Conservation (phyloP, 1,140 invertebrate genomes). For the Microplitis demolitor region DNA sequence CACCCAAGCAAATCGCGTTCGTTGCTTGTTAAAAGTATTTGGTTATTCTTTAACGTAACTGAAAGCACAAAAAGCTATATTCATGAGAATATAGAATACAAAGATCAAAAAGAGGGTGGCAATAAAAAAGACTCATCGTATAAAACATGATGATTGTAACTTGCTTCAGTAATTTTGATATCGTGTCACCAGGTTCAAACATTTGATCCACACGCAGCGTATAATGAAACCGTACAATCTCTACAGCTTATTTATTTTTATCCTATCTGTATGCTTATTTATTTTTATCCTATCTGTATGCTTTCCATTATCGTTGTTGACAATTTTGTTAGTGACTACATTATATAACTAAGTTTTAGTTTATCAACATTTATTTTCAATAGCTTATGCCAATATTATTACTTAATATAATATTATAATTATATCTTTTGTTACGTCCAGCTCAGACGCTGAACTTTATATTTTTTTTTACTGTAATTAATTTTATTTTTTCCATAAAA, state of each 20-base stretch:
- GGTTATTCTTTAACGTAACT: conserved; percentile 47
- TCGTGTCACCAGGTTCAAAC: not conserved
- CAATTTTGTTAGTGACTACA: too few relatives aligned
- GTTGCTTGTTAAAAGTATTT: conserved; percentile 52
- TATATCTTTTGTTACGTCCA: too few relatives aligned
- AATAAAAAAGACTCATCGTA: not conserved
- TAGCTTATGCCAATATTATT: too few relatives aligned
- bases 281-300: not conserved
- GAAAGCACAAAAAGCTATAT: conserved; percentile 31
- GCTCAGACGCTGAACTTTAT: too few relatives aligned
- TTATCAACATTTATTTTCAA: too few relatives aligned
- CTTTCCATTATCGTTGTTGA: too few relatives aligned
- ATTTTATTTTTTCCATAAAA: too few relatives aligned
- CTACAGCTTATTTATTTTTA: not conserved
- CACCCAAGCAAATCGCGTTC: conserved; percentile 18
- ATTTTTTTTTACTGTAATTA: too few relatives aligned
- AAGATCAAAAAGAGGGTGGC: not conserved
- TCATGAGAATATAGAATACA: conserved; percentile 22
- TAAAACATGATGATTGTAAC: not conserved
- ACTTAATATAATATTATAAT: too few relatives aligned
- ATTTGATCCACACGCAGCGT: not conserved
- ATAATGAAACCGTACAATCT: not conserved
- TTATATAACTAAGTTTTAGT: too few relatives aligned
- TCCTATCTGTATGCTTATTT: not conserved
- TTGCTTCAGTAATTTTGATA: not conserved